Percentiles rank a stretch among this genome's conserved stretches.
Conservation (phyloP, 2,888 invertebrate species). For the Pachycephus smyrnensis region DNA sequence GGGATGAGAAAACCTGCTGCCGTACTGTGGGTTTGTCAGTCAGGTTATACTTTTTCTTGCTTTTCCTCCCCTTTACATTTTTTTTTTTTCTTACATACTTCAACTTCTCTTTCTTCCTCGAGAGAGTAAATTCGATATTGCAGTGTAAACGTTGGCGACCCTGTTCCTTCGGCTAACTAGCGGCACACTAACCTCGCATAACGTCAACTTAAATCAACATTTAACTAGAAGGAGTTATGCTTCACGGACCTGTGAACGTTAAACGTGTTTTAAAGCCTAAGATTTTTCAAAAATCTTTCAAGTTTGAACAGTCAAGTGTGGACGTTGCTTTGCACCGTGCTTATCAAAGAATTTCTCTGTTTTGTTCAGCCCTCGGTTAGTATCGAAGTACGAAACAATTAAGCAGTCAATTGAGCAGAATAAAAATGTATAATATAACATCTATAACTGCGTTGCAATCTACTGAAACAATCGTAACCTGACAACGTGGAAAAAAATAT, state of each 20-base stretch:
- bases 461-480: neutral
- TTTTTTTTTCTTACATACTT: neutral
- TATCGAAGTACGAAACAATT: neutral
- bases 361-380: neutral
- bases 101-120: neutral
- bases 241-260: constrained; percentile 12
- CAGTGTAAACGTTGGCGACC: constrained; percentile 14
- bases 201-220: constrained; percentile 16
- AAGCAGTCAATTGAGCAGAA: neutral
- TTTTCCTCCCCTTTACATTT: neutral
- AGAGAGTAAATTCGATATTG: constrained; percentile 13
- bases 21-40: neutral
- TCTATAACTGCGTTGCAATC: neutral
- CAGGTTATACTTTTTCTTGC: neutral
- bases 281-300: neutral
- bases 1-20: neutral
- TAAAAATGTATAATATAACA: neutral
- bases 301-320: neutral
- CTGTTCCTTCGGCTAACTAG: constrained; percentile 8
- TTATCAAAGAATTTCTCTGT: neutral
- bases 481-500: neutral
- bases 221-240: constrained; percentile 11
- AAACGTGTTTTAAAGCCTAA: constrained; percentile 11
- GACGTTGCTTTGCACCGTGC: neutral
- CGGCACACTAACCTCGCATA: constrained; percentile 12